Percentiles rank a stretch among this genome's conserved stretches.
These are phyloP conservation scores for Pipistrellus pygmaeus DNA, from an alignment of 2,797 vertebrate species.

Conservation along the genomic window DNA sequence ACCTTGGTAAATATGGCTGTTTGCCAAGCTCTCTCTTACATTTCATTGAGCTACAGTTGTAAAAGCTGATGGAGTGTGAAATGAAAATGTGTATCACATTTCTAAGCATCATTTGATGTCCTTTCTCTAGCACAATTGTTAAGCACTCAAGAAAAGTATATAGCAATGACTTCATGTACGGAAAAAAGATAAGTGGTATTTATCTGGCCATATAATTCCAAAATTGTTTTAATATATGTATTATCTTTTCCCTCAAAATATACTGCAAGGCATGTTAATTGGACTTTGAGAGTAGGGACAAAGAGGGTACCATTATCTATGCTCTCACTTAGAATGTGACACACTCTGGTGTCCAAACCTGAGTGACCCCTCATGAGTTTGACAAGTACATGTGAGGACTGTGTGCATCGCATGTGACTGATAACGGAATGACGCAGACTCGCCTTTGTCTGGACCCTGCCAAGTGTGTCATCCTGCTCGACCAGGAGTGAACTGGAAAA, in stretches of 20 bases:
- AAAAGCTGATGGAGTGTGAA: slow-evolving; percentile 99
- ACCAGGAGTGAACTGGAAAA: neutral
- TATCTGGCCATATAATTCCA: slow-evolving; percentile 84
- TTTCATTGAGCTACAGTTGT: slow-evolving; percentile 91
- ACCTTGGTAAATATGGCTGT: slow-evolving; percentile 87
- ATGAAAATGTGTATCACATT: slow-evolving; percentile 99
- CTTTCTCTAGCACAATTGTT: slow-evolving; percentile 88
- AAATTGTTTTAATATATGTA: slow-evolving; percentile 72
- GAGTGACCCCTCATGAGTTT: neutral
- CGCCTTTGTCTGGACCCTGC: neutral
- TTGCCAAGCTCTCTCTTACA: slow-evolving; percentile 86
- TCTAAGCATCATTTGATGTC: slow-evolving; percentile 92
- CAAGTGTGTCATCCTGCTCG: neutral
- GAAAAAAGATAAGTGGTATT: slow-evolving; percentile 85
- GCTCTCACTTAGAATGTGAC: neutral
- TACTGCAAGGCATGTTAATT: slow-evolving; percentile 78
- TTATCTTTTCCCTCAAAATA: slow-evolving; percentile 66
- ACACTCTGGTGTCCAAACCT: neutral
- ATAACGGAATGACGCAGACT: neutral
- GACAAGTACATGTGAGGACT: neutral
- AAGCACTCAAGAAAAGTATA: slow-evolving; percentile 79
- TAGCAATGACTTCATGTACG: slow-evolving; percentile 84
- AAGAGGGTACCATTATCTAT: neutral
- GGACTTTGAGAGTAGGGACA: slow-evolving; percentile 62
- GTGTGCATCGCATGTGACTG: neutral